These are phyloP conservation scores for Ceratosolen fusciceps DNA, from an alignment of 1,140 invertebrate genomes.

Conservation along the genomic window DNA sequence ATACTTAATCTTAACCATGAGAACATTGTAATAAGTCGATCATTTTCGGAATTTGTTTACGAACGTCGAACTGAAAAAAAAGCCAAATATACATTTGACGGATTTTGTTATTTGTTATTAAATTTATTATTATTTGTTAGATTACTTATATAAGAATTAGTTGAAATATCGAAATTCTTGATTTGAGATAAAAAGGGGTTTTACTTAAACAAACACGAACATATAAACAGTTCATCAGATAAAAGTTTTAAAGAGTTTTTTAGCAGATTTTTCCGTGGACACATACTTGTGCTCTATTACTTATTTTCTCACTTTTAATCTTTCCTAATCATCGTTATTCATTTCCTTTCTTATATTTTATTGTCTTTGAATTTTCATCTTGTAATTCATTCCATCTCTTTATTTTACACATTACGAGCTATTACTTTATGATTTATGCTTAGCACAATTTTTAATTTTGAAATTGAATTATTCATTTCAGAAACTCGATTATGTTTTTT, in stretches of 20 bases:
- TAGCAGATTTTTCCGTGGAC: neutral
- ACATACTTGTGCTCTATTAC: neutral
- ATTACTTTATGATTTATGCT: too few species aligned
- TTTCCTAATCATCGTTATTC: neutral
- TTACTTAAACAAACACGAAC: constrained; percentile 31
- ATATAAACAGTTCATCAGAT: constrained; percentile 39
- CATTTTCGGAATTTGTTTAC: too few species aligned
- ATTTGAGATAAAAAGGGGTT: constrained; percentile 30
- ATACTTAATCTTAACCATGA: too few species aligned
- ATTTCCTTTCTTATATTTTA: neutral
- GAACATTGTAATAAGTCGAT: too few species aligned
- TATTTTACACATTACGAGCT: too few species aligned
- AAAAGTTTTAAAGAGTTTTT: constrained; percentile 46
- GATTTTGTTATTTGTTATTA: too few species aligned
- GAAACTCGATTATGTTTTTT: too few species aligned
- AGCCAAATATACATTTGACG: too few species aligned
- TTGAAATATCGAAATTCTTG: neutral
- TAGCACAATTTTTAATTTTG: too few species aligned
- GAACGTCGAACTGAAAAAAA: too few species aligned
- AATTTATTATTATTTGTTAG: too few species aligned
- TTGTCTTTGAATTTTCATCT: neutral
- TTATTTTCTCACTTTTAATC: constrained; percentile 8
- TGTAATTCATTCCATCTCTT: neutral
- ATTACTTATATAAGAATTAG: neutral
- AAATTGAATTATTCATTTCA: too few species aligned